Base-by-base conservation (phyloP, 2,113 vertebrate species). In the Pteropus alecto region DNA sequence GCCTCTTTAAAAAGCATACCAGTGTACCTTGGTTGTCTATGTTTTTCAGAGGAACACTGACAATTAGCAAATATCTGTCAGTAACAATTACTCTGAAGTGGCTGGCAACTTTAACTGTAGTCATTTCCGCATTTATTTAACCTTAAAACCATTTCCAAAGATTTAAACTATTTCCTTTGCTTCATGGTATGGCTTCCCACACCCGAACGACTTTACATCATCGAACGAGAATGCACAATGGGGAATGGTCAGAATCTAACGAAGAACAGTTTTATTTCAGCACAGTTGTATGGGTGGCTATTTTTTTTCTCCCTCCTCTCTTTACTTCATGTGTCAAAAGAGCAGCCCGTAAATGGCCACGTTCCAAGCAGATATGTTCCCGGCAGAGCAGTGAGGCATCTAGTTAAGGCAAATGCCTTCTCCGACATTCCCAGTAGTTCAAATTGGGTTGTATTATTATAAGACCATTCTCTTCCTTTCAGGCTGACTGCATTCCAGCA, bases 131-230 rank as follows among this genome's bases (percentile, higher is more conserved):
- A 98, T 98, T 98, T 98, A 98, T 94, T 98, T 98, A 98, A 98
- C 94, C 97, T 98, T 98, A 98, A 98, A 98, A 98, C 98, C 96
- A 95, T 98, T 98, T 98, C 97, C 98, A 98, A 98, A 98, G 98
- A 98, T 98, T 98, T 98, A 97, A 98, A 1, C 98, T 98, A 98
- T 99, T 99, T 99, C 98, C 98, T 98, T 98, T 98, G 97, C 97
- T 98, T 98, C 98, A 97, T 98, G 98, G 97, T 98, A 98, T 98
- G 97, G 97, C 96, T 98, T 98, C 98, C 98, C 98, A 98, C 98
- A 98, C 98, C 98, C 97, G 16, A 98, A 98, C 35, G 92, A 97
- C 98, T 98, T 99, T 98, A 99, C 98, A 97, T 99, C 98, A 99
- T 98, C 94, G n/a, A 97, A 24, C 9, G 98, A 98, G 98, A 98